phyloP scores from a whole-genome alignment of 2,888 invertebrate genomes.

The Tetanocera ferruginea region DNA sequence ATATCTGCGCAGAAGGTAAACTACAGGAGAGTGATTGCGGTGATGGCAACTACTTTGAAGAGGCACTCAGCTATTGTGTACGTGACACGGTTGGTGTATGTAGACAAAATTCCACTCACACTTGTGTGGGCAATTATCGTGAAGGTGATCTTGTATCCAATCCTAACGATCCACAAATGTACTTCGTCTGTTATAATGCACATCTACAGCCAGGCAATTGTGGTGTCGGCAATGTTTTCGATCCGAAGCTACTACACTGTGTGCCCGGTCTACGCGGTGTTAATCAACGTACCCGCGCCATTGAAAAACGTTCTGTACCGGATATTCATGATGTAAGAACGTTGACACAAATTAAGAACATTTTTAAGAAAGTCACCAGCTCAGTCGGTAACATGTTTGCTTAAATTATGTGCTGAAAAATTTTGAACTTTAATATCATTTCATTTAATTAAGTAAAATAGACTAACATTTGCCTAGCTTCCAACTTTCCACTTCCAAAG shows the following conservation, averaged over 20 bases:
- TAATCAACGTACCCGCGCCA: background rate
- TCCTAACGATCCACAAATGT: constrained; percentile 48
- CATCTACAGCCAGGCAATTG: constrained; percentile 50
- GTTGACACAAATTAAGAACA: background rate
- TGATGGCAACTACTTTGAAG: constrained; percentile 50
- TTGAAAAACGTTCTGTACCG: background rate
- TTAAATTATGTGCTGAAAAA: background rate
- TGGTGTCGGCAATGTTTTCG: constrained; percentile 41
- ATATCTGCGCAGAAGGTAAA: constrained; percentile 48
- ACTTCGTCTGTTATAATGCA: constrained; percentile 49
- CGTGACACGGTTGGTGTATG: constrained; percentile 50
- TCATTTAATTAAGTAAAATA: background rate
- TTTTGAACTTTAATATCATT: background rate
- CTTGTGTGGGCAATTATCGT: constrained; percentile 49
- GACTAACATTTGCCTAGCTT: background rate
- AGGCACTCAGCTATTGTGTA: constrained; percentile 47
- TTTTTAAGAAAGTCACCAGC: constrained; percentile 17
- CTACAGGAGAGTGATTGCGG: constrained; percentile 52
- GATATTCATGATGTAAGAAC: constrained; percentile 24
- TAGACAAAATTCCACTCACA: constrained; percentile 48
- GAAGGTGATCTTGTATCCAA: constrained; percentile 50
- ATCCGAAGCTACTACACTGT: background rate
- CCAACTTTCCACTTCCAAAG: constrained; percentile 24
- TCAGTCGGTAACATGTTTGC: constrained; percentile 20
- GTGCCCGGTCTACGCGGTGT: background rate